Conservation (phyloP, 2,113 vertebrate species). For the Pongo abelii region DNA sequence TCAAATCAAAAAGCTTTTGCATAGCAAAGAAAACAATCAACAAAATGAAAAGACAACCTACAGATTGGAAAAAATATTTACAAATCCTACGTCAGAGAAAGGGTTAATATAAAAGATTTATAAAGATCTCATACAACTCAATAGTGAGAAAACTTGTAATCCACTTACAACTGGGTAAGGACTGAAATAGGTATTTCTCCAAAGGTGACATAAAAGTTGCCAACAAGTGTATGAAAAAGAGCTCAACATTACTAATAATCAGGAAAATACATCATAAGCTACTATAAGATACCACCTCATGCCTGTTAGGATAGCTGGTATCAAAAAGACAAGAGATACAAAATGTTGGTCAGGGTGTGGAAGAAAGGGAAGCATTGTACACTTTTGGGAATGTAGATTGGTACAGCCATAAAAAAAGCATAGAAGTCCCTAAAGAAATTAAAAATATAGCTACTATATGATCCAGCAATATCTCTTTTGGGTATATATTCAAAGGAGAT, state of each 20-base stretch:
- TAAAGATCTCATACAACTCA: not conserved
- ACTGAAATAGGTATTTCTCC: not conserved
- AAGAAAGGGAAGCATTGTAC: not conserved
- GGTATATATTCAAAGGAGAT: not conserved
- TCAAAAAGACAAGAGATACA: not conserved
- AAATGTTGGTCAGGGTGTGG: not conserved
- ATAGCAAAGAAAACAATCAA: not conserved
- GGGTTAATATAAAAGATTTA: not conserved
- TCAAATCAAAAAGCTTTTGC: not conserved
- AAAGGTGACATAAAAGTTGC: not conserved
- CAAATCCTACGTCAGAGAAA: not conserved
- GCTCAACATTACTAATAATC: not conserved
- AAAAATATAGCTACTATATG: not conserved
- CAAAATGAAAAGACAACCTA: not conserved
- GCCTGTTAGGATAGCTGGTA: not conserved
- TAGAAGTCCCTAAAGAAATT: not conserved
- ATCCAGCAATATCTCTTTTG: not conserved
- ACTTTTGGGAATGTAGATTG: not conserved
- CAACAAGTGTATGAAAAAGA: not conserved
- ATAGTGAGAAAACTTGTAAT: not conserved
- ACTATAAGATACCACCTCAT: not conserved
- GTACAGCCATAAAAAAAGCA: not conserved
- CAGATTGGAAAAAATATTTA: not conserved
- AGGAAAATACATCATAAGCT: not conserved
- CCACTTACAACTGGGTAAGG: not conserved